Conservation (phyloP, 2,113 vertebrate genomes). For the Alethe castanea region DNA sequence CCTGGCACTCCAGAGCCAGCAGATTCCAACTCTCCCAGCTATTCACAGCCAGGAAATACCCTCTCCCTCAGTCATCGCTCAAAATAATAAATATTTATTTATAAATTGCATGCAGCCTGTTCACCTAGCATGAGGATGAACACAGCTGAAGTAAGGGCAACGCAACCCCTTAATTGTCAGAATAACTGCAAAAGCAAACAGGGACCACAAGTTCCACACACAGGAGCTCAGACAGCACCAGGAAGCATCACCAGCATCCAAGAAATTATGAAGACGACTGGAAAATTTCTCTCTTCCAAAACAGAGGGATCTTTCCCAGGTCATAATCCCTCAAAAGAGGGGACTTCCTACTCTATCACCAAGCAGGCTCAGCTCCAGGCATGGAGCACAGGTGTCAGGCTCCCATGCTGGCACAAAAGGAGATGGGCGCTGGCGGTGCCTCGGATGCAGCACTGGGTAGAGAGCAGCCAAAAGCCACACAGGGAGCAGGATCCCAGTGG, state of each 20-base stretch:
- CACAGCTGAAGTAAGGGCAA: neutral
- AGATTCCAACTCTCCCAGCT: conserved; percentile 13
- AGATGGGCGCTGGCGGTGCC: neutral
- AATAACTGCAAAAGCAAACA: neutral
- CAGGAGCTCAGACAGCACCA: neutral
- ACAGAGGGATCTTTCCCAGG: neutral
- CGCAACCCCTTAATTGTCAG: neutral
- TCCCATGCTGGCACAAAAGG: neutral
- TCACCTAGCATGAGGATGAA: neutral
- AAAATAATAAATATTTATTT: conserved; percentile 59
- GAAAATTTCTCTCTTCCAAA: neutral
- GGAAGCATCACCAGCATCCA: neutral
- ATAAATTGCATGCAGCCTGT: neutral
- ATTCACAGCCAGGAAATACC: conserved; percentile 39
- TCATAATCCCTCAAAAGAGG: conserved; percentile 8
- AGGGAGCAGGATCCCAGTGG: neutral
- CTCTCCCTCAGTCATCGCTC: conserved; percentile 39
- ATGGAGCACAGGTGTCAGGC: neutral
- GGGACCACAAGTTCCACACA: neutral
- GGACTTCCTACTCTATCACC: conserved; percentile 35
- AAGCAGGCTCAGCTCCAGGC: conserved; percentile 27
- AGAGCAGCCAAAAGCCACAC: neutral
- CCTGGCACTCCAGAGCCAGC: neutral
- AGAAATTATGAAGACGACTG: neutral
- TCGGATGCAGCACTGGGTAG: neutral